Evolutionary conservation across 2,888 invertebrate species (phyloP).

Genomic region (Incurvaria masculella): DNA sequence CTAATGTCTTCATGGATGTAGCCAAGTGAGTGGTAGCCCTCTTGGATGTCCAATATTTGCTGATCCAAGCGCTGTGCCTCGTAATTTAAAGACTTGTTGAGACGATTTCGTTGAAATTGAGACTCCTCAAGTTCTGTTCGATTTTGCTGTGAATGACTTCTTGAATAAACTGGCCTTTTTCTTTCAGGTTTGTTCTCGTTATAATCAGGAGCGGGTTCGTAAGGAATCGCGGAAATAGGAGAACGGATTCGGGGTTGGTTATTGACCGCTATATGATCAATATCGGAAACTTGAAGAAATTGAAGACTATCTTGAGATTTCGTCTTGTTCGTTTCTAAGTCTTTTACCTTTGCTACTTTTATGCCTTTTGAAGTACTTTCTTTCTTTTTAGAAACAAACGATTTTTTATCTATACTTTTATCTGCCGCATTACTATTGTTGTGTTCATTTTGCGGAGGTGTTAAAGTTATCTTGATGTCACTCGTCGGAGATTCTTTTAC

Average conservation of each 20-base stretch:
- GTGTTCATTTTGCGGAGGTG: constrained; percentile 26
- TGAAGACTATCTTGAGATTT: constrained; percentile 46
- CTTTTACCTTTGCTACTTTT: constrained; percentile 48
- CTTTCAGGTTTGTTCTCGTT: constrained; percentile 24
- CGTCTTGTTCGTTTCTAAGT: constrained; percentile 43
- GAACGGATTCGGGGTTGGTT: constrained; percentile 50
- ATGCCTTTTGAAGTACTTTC: constrained; percentile 40
- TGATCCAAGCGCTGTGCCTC: constrained; percentile 48
- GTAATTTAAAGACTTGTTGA: constrained; percentile 49
- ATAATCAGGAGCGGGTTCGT: constrained; percentile 25
- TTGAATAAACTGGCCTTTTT: constrained; percentile 33
- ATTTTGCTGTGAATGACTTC: constrained; percentile 32
- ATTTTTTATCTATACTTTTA: constrained; percentile 33
- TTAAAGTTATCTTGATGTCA: constrained; percentile 26
- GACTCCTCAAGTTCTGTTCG: constrained; percentile 11
- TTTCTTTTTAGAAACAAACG: constrained; percentile 35
- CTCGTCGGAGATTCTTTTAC: constrained; percentile 22
- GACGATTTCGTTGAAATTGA: constrained; percentile 48
- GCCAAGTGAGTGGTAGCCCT: constrained; percentile 45
- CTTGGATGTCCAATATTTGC: constrained; percentile 50
- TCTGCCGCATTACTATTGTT: constrained; percentile 29
- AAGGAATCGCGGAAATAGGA: constrained; percentile 46
- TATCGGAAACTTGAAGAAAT: constrained; percentile 41
- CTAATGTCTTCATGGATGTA: constrained; percentile 41
- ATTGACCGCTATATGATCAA: constrained; percentile 48